Percentiles rank a stretch among this genome's conserved stretches.
These are phyloP conservation scores for Drosophila persimilis DNA, from an alignment of 1,140 invertebrate genomes.

Conservation along the genomic window DNA sequence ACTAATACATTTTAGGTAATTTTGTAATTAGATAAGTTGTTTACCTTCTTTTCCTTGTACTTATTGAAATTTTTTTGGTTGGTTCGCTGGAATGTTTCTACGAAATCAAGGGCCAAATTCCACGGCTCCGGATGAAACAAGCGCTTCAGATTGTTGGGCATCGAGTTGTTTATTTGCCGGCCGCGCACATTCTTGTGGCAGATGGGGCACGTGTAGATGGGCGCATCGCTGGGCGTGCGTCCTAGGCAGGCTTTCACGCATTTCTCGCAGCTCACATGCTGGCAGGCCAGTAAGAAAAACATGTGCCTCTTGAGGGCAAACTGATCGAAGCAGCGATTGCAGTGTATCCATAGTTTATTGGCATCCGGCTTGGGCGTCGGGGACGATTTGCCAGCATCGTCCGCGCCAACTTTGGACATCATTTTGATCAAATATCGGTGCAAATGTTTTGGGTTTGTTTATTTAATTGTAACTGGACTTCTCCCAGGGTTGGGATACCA, in stretches of 20 bases:
- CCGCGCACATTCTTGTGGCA: constrained; percentile 52
- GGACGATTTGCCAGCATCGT: not conserved
- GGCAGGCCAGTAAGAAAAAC: constrained; percentile 64
- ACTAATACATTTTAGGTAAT: too few species aligned
- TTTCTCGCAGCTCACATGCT: constrained; percentile 58
- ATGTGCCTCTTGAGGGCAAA: constrained; percentile 13
- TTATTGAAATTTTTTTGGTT: constrained; percentile 40
- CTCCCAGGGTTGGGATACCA: too few species aligned
- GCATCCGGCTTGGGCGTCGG: not conserved
- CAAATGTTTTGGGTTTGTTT: too few species aligned
- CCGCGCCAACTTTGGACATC: not conserved
- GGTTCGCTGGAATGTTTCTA: constrained; percentile 45
- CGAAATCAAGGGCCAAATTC: constrained; percentile 15
- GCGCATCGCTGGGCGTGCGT: constrained; percentile 39
- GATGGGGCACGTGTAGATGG: constrained; percentile 47
- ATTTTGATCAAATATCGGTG: too few species aligned
- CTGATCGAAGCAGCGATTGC: constrained; percentile 56
- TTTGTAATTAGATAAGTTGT: too few species aligned
- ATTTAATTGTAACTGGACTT: too few species aligned
- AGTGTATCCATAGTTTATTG: constrained; percentile 67
- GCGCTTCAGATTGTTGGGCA: constrained; percentile 53
- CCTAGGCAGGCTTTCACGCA: constrained; percentile 45
- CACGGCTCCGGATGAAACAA: constrained; percentile 67
- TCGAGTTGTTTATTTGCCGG: constrained; percentile 47
- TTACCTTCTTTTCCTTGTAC: constrained; percentile 37